Evolutionary conservation across 92 coral and sea anemone species (phyloP).

Genomic region (Anthopleura xanthogrammica): DNA sequence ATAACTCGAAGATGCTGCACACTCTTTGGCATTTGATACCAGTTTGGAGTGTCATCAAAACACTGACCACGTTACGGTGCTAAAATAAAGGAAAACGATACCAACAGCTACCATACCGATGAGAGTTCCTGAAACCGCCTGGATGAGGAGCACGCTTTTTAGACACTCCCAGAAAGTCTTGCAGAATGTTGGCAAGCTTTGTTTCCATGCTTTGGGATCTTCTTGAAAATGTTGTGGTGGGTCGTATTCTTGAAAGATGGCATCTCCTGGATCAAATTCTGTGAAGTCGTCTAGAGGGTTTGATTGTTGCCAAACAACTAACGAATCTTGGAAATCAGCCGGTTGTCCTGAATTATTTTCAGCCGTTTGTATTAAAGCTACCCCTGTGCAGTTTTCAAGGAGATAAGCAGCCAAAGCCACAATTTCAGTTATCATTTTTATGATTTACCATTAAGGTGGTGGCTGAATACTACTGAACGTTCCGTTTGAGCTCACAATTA

Average conservation of each 20-base stretch:
- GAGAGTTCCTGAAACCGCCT: constrained; percentile 32
- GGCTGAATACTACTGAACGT: not conserved
- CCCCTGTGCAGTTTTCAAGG: not conserved
- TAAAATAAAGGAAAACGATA: constrained; percentile 46
- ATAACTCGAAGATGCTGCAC: not conserved
- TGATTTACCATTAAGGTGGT: too few relatives aligned
- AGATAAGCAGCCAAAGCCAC: not conserved
- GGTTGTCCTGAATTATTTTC: not conserved
- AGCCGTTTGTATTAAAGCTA: not conserved
- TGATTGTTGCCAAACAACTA: constrained; percentile 46
- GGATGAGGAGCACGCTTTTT: too few relatives aligned
- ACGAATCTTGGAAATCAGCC: constrained; percentile 17
- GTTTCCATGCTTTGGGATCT: too few relatives aligned
- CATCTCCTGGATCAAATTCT: too few relatives aligned
- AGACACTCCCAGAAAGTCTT: too few relatives aligned
- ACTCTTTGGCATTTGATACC: not conserved
- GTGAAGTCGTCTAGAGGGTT: too few relatives aligned
- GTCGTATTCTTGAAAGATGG: too few relatives aligned
- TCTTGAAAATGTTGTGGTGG: too few relatives aligned
- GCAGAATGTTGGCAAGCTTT: too few relatives aligned
- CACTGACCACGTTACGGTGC: constrained; percentile 61
- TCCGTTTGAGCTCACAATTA: not conserved
- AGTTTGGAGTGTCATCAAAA: not conserved
- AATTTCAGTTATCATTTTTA: not conserved
- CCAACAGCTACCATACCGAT: constrained; percentile 45